These are phyloP conservation scores for Saccostrea glomerata DNA, from an alignment of 1,140 invertebrate species.

Conservation along the genomic window DNA sequence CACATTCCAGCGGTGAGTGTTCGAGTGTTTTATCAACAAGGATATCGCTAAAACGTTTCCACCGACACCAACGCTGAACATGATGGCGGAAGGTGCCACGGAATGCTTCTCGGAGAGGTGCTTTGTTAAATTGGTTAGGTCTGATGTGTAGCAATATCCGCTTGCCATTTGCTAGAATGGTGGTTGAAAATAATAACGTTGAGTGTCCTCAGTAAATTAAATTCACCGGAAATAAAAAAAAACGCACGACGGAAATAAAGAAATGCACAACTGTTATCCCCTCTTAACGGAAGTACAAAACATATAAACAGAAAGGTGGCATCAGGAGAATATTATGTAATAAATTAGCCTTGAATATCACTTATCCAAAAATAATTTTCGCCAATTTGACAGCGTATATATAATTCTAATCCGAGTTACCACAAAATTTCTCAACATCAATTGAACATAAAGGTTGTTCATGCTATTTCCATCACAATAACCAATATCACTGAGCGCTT, in stretches of 20 bases:
- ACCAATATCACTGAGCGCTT: neutral
- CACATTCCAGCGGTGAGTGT: constrained; percentile 63
- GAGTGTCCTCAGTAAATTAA: neutral
- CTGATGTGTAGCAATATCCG: neutral
- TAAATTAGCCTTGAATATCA: neutral
- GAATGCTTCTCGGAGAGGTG: neutral
- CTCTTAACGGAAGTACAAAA: too few species aligned
- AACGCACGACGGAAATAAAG: neutral
- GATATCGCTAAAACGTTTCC: constrained; percentile 69
- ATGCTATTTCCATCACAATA: too few species aligned
- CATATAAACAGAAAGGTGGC: too few species aligned
- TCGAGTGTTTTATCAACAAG: constrained; percentile 62
- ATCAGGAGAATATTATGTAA: neutral
- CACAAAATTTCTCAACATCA: neutral
- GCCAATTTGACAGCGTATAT: too few species aligned
- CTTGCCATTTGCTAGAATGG: neutral
- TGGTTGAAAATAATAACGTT: neutral
- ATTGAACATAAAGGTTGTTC: neutral
- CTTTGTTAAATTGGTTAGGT: neutral
- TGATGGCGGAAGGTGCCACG: constrained; percentile 44
- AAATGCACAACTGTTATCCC: neutral
- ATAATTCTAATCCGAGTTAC: neutral
- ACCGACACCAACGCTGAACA: constrained; percentile 67
- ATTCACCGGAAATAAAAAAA: neutral
- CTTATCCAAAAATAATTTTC: neutral